These are phyloP conservation scores for Pseudanteris insignis DNA, from an alignment of 2,888 invertebrate genomes.

Conservation along the genomic window DNA sequence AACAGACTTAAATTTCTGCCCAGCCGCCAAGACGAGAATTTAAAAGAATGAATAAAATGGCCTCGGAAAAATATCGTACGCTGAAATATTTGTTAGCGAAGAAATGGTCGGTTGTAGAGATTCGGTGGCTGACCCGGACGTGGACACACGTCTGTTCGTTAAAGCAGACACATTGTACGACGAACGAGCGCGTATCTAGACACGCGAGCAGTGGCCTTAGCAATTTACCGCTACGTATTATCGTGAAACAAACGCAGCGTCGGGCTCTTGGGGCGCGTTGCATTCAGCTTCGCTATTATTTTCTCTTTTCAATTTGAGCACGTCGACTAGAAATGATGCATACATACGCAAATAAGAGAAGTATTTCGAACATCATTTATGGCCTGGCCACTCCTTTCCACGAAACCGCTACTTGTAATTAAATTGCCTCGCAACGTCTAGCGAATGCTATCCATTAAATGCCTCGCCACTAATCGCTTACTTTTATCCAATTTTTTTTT, in stretches of 20 bases:
- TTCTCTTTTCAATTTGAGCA: slow-evolving; percentile 22
- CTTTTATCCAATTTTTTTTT: background rate
- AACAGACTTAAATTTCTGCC: background rate
- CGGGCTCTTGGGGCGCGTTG: slow-evolving; percentile 5
- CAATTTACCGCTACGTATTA: slow-evolving; percentile 45
- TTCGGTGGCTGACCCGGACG: slow-evolving; percentile 28
- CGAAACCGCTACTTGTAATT: slow-evolving; percentile 25
- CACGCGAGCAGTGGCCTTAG: slow-evolving; percentile 42
- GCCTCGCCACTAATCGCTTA: background rate
- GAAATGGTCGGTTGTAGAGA: too few species aligned
- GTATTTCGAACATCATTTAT: slow-evolving; percentile 12
- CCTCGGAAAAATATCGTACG: too few species aligned
- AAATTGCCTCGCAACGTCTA: slow-evolving; percentile 13
- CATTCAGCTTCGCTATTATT: slow-evolving; percentile 22
- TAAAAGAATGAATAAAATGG: too few species aligned
- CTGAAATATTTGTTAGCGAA: too few species aligned
- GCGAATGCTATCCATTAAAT: slow-evolving; percentile 7
- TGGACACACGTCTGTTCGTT: slow-evolving; percentile 37
- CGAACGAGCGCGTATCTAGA: slow-evolving; percentile 27
- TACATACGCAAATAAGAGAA: slow-evolving; percentile 26
- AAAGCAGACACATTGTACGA: slow-evolving; percentile 31
- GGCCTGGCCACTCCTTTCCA: slow-evolving; percentile 14
- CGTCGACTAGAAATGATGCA: slow-evolving; percentile 23
- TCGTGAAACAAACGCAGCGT: slow-evolving; percentile 36
- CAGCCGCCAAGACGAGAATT: background rate